phyloP scores from a whole-genome alignment of 2,797 vertebrate genomes.

The Alectoris magna region DNA sequence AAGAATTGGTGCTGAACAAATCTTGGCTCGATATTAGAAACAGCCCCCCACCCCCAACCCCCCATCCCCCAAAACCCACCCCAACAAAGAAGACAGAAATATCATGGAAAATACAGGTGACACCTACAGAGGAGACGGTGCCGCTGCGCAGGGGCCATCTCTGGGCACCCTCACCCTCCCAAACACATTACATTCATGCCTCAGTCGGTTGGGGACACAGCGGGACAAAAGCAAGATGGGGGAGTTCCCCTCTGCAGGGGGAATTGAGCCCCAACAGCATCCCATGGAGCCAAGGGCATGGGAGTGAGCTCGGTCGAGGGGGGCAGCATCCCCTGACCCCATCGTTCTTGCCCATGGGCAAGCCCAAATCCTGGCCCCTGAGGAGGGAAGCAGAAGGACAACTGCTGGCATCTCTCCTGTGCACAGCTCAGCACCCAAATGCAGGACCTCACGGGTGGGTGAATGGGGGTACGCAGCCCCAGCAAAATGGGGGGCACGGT shows the following conservation, averaged over 20 bases:
- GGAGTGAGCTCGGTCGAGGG: not conserved
- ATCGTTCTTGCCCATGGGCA: not conserved
- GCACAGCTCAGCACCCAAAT: not conserved
- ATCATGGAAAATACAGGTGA: constrained; percentile 48
- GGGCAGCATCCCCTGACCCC: not conserved
- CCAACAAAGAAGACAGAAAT: constrained; percentile 5
- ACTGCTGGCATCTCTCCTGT: not conserved
- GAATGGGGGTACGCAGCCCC: not conserved
- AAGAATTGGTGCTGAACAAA: constrained; percentile 64
- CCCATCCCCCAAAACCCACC: not conserved
- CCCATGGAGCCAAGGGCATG: rapidly evolving
- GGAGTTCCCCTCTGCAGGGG: not conserved
- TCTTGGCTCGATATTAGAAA: constrained; percentile 61
- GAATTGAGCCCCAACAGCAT: not conserved
- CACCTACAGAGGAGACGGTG: constrained; percentile 3
- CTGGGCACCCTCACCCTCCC: not conserved
- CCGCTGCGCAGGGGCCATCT: not conserved
- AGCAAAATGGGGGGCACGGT: not conserved
- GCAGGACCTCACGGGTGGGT: not conserved
- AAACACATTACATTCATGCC: not conserved
- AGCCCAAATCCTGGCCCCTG: not conserved
- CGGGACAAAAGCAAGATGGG: not conserved
- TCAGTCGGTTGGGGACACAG: not conserved
- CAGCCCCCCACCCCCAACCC: not conserved
- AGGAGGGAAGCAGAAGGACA: not conserved